Base-by-base conservation (phyloP, 2,888 invertebrate genomes). In the Drosophila testacea region DNA sequence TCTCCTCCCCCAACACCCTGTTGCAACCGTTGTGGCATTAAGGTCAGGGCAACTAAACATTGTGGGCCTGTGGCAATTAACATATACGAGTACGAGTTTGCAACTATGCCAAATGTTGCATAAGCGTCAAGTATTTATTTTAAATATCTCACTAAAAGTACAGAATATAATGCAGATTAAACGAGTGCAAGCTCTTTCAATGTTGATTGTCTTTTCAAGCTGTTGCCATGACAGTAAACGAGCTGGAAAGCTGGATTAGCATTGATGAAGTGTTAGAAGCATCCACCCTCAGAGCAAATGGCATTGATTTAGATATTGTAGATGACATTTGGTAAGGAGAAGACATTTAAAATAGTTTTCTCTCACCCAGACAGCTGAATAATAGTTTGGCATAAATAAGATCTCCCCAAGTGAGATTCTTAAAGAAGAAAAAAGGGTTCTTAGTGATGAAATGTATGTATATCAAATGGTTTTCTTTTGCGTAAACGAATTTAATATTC, bases 31-130 rank as follows among this genome's bases (percentile, higher is more conserved):
- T 47, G 28, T 10, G 56, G 48, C 66, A 67, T 54, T 57, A 60
- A 73, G 79, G 75, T 77, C 77, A 69, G 75, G 76, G 13, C 56
- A 61, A 16, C 60, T 63, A 50, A 57, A 42, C 41, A 38, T 42
- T 50, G 57, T 57, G 69, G 63, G 55, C 56, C 38, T 47, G 50
- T 47, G 50, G 60, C 81, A 81, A 84, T 81, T 81, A 81, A 74
- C 88, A 81, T 70, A 79, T 27, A 39, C 34, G 30, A 60, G 42
- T 42, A 13, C 11, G 16, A 50, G 32, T 9, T 30, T 32, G 30
- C 56, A 64, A 16, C 32, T 44, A n/a, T 36, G 57, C 48, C 41
- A 55, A 62, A 46, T 62, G 42, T 62, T 74, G 56, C 59, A 60
- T 61, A 54, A 66, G 10, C 56, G 13, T n/a, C 28, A 57, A 60